These are phyloP conservation scores for Aphelinus certus DNA, from an alignment of 1,140 invertebrate genomes.

Conservation along the genomic window DNA sequence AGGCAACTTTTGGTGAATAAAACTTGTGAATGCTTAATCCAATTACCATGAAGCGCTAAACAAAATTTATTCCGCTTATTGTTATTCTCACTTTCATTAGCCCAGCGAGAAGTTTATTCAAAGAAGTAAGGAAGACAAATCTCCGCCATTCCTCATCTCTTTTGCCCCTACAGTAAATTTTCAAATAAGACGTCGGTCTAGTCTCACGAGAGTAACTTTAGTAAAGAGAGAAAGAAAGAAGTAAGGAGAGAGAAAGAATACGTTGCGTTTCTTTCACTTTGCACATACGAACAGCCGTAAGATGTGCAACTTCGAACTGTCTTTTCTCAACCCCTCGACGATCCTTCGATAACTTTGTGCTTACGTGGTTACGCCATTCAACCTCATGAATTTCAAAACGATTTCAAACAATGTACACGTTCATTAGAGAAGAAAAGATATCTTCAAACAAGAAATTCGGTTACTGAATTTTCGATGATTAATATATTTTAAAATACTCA, in stretches of 20 bases:
- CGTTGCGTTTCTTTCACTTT: conserved; percentile 38
- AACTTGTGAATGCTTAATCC: conserved; percentile 21
- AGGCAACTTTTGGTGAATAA: background rate
- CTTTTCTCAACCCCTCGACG: conserved; percentile 31
- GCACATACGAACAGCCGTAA: conserved; percentile 19
- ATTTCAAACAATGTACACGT: background rate
- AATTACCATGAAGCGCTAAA: background rate
- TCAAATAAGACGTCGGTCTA: conserved; percentile 26
- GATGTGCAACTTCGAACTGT: conserved; percentile 31
- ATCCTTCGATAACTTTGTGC: conserved; percentile 46
- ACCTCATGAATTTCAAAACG: conserved; percentile 59
- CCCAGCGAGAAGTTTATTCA: conserved; percentile 26
- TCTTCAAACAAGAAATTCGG: no score
- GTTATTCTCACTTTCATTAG: conserved; percentile 36
- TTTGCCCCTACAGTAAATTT: conserved; percentile 26
- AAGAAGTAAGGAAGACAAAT: conserved; percentile 34
- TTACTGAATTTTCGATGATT: no score
- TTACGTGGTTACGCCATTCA: conserved; percentile 53
- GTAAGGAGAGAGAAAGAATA: conserved; percentile 10
- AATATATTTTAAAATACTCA: no score
- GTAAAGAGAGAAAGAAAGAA: conserved; percentile 10
- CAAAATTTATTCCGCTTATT: conserved; percentile 36
- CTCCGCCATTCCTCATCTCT: conserved; percentile 24
- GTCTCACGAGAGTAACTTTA: conserved; percentile 43
- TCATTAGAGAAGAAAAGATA: no score